Evolutionary conservation across 2,888 invertebrate genomes (phyloP), one percentile per base, ranked within the genome.

Genomic region (Apoda limacodes): DNA sequence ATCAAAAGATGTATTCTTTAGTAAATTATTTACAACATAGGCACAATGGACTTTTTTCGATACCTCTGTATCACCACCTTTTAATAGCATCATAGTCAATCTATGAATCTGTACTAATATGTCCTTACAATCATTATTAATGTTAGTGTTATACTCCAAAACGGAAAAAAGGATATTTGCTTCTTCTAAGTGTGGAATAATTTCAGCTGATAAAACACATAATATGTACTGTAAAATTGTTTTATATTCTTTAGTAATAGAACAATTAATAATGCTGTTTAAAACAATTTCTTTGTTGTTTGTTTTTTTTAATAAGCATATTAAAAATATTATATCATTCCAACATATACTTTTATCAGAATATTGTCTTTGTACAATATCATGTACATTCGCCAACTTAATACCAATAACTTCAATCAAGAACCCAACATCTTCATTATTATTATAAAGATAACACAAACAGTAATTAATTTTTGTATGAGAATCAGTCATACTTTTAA

Each of bases 361-460:
- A 50, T 74, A 71, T 39, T 66, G 65, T 31, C 70, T 61, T 6
- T 42, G 52, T 17, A 55, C 39, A 25, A 63, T 43, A 36, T 61
- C 46, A 39, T 55, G 38, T 21, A 74, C 36, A 30, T 50, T 55
- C 9, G 39, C 32, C 1, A 68, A 34, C 39, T 60, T 66, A 26
- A 52, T 41, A 37, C 48, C 39, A 6, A 75, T 30, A 3, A 56
- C 39, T 22, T 55, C 47, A 28, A 54, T 32, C 23, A 64, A 55
- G 20, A 45, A 22, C 15, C 42, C 33, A 6, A 52, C 31, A 35
- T 60, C 49, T 27, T 56, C 48, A 19, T 45, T 19, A 39, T 67
- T 48, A 26, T 52, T 45, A 22, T 48, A 35, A 9, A 71, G 46
- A 32, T 67, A 68, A 10, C 60, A 30, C 6, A 72, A 30, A 24